A percentile compares a stretch with the other conserved stretches of the same genome.
These are phyloP conservation scores for Epinotia brunnichana DNA, from an alignment of 2,888 invertebrate genomes.

Conservation along the genomic window DNA sequence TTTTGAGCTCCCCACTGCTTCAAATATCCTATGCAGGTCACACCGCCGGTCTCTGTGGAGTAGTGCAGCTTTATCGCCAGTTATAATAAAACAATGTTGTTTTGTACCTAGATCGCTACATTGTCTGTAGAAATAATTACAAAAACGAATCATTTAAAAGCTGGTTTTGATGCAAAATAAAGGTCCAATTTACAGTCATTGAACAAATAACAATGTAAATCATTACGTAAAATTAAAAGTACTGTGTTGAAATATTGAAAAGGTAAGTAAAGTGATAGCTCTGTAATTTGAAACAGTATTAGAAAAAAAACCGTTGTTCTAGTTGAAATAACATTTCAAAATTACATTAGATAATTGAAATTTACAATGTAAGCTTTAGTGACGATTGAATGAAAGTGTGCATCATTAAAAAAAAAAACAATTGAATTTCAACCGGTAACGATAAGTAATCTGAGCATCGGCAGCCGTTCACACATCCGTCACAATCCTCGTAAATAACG, in stretches of 20 bases:
- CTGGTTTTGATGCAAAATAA: neutral
- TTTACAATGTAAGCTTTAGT: neutral
- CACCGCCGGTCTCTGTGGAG: conserved; percentile 32
- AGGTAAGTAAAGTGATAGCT: neutral
- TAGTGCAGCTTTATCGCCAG: conserved; percentile 16
- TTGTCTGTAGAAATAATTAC: conserved; percentile 8
- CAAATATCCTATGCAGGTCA: conserved; percentile 45
- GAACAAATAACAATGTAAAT: conserved; percentile 2
- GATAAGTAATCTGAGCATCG: conserved; percentile 62
- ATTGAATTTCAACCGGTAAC: conserved; percentile 28
- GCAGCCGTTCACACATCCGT: conserved; percentile 65
- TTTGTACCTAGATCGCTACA: conserved; percentile 13
- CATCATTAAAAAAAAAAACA: neutral
- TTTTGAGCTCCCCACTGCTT: conserved; percentile 56
- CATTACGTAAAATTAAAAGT: conserved; percentile 14
- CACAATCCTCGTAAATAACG: conserved; percentile 61
- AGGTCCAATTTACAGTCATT: conserved; percentile 1
- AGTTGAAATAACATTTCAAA: neutral
- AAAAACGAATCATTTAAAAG: neutral
- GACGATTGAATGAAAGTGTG: too few relatives aligned
- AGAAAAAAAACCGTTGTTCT: neutral
- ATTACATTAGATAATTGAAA: neutral
- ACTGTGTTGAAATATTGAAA: conserved; percentile 5
- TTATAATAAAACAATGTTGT: conserved; percentile 35
- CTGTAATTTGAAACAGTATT: neutral